A percentile compares a stretch with the other conserved stretches of the same genome.
phyloP scores from a whole-genome alignment of 2,797 vertebrate species.

The Aplochiton taeniatus region DNA sequence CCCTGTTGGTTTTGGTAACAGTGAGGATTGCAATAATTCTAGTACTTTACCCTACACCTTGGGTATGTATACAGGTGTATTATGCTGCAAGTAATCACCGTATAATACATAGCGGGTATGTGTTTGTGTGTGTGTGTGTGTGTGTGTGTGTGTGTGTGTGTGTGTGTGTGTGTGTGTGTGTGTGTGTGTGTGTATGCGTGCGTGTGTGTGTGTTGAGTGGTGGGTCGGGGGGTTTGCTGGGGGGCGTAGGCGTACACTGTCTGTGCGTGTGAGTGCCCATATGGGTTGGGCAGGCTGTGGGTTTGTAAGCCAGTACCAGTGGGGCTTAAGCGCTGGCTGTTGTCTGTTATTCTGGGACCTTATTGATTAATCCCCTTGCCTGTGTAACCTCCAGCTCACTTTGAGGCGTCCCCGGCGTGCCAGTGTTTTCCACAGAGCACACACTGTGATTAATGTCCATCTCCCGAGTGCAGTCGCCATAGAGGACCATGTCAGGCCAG shows the following conservation, averaged over 20 bases:
- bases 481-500: slow-evolving; percentile 84
- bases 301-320: slow-evolving; percentile 45
- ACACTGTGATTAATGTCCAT: slow-evolving; percentile 90
- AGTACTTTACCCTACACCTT: too few relatives aligned
- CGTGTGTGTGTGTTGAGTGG: not conserved
- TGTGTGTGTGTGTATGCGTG: slow-evolving; percentile 6
- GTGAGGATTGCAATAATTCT: too few relatives aligned
- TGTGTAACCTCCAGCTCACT: slow-evolving; percentile 87
- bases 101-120: not conserved
- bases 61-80: too few relatives aligned
- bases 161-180: slow-evolving; percentile 8
- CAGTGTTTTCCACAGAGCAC: slow-evolving; percentile 72
- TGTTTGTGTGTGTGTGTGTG: slow-evolving; percentile 15
- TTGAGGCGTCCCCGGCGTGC: slow-evolving; percentile 81
- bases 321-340: slow-evolving; percentile 63
- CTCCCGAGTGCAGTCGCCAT: slow-evolving; percentile 79
- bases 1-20: too few relatives aligned
- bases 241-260: slow-evolving; percentile 1
- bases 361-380: slow-evolving; percentile 91
- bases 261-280: slow-evolving; percentile 23
- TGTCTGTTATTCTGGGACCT: slow-evolving; percentile 79
- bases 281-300: slow-evolving; percentile 28
- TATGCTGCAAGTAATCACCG: too few relatives aligned
- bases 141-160: slow-evolving; percentile 25
- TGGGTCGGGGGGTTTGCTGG: not conserved